phyloP scores from a whole-genome alignment of 2,888 invertebrate species.

The Sisyra terminalis region DNA sequence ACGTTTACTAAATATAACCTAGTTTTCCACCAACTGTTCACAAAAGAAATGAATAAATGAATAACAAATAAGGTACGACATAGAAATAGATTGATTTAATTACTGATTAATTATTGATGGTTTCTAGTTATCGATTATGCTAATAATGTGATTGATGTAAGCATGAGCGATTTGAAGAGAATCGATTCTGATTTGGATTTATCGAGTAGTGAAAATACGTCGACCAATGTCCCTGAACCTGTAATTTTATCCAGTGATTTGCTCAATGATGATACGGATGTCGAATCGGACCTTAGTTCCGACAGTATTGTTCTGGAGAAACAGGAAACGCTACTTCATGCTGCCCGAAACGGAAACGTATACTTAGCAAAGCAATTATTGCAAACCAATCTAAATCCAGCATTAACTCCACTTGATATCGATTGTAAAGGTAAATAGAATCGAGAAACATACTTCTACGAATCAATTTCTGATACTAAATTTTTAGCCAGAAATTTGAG shows the following conservation, averaged over 20 bases:
- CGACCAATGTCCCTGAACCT: slow-evolving; percentile 1
- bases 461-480: slow-evolving; percentile 7
- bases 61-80: too few species aligned
- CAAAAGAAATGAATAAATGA: too few species aligned
- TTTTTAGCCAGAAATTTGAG: too few species aligned
- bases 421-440: slow-evolving; percentile 41
- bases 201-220: background rate
- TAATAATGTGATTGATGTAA: too few species aligned
- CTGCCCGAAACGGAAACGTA: slow-evolving; percentile 43
- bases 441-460: background rate
- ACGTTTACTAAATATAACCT: too few species aligned
- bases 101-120: too few species aligned
- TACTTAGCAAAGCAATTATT: slow-evolving; percentile 36
- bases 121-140: too few species aligned
- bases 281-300: background rate
- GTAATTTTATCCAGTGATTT: background rate
- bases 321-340: slow-evolving; percentile 40
- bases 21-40: too few species aligned
- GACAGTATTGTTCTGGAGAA: slow-evolving; percentile 21
- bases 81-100: too few species aligned
- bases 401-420: slow-evolving; percentile 34
- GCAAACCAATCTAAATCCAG: slow-evolving; percentile 30
- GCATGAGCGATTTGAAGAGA: too few species aligned
- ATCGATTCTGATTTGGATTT: slow-evolving; percentile 1
- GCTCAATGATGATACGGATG: slow-evolving; percentile 1